Evolutionary conservation across 2,888 invertebrate species (phyloP).

Genomic region (Scaptomyza parva): DNA sequence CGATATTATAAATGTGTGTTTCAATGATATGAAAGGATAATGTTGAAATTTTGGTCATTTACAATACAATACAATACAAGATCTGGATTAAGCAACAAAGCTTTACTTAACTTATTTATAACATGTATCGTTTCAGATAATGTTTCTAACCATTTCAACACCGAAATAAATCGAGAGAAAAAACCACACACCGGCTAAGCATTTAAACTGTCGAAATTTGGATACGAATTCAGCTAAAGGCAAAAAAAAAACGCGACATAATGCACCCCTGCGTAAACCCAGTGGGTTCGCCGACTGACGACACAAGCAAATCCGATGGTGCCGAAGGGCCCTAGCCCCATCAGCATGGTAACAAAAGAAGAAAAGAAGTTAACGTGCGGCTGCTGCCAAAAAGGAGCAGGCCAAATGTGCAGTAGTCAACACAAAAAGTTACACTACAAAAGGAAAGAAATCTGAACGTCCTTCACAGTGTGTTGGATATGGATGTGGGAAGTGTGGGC

Average conservation of each 20-base stretch:
- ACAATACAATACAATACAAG: no score
- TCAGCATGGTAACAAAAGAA: conserved; percentile 34
- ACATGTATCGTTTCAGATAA: conserved; percentile 8
- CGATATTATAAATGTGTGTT: conserved; percentile 1
- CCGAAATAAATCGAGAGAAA: not conserved
- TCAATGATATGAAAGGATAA: no score
- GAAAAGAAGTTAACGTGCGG: conserved; percentile 40
- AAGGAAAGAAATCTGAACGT: conserved; percentile 71
- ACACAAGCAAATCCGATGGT: conserved; percentile 12
- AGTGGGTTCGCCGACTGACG: conserved; percentile 9
- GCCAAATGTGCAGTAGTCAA: conserved; percentile 58
- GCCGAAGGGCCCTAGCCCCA: conserved; percentile 1
- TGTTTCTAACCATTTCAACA: not conserved
- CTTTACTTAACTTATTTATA: not conserved
- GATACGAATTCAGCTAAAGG: conserved; percentile 24
- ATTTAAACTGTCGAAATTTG: conserved; percentile 19
- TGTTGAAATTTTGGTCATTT: not conserved
- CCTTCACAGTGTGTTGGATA: conserved; percentile 57
- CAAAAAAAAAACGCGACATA: not conserved
- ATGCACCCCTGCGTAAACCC: conserved; percentile 28
- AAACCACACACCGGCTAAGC: conserved; percentile 9
- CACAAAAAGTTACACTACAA: conserved; percentile 65
- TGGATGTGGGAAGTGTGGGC: not conserved
- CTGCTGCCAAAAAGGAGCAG: conserved; percentile 57
- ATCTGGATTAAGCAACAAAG: no score